These are phyloP conservation scores for Halcyon malimbica DNA, from an alignment of 2,113 vertebrate genomes.

Conservation along the genomic window DNA sequence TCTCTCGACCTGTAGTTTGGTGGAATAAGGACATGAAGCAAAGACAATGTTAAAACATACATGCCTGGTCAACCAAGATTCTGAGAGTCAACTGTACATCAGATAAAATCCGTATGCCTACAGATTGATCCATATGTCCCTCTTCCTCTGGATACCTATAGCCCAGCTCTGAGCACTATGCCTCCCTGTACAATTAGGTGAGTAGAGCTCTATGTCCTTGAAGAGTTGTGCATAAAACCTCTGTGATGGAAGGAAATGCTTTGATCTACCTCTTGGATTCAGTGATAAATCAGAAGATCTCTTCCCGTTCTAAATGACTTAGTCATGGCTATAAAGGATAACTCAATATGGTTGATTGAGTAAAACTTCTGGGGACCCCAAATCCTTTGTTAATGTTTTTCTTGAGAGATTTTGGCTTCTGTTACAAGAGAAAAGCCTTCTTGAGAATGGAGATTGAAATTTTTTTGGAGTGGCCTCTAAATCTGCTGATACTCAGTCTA, in stretches of 20 bases:
- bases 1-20: not conserved
- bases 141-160: accelerated
- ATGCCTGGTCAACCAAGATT: not conserved
- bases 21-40: not conserved
- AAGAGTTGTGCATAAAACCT: not conserved
- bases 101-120: not conserved
- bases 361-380: slow-evolving; percentile 35
- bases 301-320: not conserved
- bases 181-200: not conserved
- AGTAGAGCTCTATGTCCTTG: not conserved
- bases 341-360: not conserved
- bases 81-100: not conserved
- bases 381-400: slow-evolving; percentile 47
- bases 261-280: not conserved
- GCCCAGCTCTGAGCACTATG: not conserved
- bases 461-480: not conserved
- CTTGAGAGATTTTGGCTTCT: slow-evolving; percentile 30
- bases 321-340: not conserved
- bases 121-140: not conserved
- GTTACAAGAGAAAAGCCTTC: slow-evolving; percentile 17
- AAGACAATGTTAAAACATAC: not conserved
- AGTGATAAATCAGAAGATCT: not conserved
- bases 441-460: not conserved
- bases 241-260: not conserved
- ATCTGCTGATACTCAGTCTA: not conserved